A percentile compares a stretch with the other conserved stretches of the same genome.
Evolutionary conservation across 2,113 vertebrate genomes (phyloP).

Genomic region (Phyllopteryx taeniolatus): DNA sequence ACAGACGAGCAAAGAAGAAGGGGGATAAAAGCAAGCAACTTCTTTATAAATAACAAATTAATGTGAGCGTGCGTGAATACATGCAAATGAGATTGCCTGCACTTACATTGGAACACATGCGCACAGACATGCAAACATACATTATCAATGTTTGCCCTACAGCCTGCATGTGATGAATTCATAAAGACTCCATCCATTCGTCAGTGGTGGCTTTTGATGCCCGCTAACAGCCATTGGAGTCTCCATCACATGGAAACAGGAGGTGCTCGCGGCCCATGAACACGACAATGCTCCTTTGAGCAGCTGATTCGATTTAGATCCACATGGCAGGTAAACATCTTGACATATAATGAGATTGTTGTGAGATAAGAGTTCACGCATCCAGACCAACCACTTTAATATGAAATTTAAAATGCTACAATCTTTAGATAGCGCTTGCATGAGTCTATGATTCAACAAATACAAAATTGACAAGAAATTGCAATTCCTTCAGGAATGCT

Average conservation of each 20-base stretch:
- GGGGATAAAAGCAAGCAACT: conserved; percentile 55
- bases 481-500: background rate
- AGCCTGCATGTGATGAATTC: conserved; percentile 51
- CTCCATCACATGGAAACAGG: conserved; percentile 8
- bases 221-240: conserved; percentile 16
- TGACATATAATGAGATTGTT: background rate
- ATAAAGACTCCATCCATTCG: conserved; percentile 29
- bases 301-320: conserved; percentile 2
- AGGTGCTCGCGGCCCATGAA: conserved; percentile 1
- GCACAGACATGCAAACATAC: conserved; percentile 46
- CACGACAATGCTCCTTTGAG: conserved; percentile 5
- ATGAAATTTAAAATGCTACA: conserved; percentile 1
- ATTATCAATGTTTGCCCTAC: conserved; percentile 59
- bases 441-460: background rate
- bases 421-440: background rate
- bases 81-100: conserved; percentile 66
- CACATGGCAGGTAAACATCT: background rate
- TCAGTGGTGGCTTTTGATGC: conserved; percentile 15
- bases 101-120: conserved; percentile 46
- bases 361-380: background rate
- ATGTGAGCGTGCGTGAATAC: conserved; percentile 65
- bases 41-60: conserved; percentile 60
- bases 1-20: conserved; percentile 33
- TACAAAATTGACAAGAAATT: background rate
- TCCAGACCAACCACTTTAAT: background rate